phyloP scores from a whole-genome alignment of 2,797 vertebrate genomes.

The Gallinago stenura region DNA sequence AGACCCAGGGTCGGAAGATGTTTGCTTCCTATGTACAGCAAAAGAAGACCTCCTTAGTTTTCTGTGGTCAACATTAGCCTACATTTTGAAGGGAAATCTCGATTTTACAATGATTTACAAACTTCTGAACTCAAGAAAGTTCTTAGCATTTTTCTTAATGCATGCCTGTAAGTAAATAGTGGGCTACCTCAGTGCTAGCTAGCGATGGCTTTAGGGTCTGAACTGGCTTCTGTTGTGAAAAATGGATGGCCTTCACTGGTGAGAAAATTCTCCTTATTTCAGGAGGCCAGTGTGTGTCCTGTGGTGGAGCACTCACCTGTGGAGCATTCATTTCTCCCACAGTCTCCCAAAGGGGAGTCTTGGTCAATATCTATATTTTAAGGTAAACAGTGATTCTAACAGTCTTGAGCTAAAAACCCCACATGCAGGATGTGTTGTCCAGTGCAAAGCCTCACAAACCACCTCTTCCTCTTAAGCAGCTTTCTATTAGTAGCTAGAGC shows the following conservation, averaged over 20 bases:
- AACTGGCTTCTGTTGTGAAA: not conserved
- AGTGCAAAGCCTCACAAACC: not conserved
- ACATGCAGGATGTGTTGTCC: not conserved
- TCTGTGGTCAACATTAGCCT: not conserved
- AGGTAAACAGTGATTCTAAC: not conserved
- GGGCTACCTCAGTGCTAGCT: not conserved
- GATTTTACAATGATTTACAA: conserved; percentile 38
- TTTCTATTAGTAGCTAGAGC: not conserved
- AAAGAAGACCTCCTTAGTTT: conserved; percentile 45
- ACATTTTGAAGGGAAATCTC: conserved; percentile 15
- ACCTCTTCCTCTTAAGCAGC: not conserved
- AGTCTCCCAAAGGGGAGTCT: not conserved
- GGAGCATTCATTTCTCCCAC: not conserved
- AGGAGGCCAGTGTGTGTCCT: not conserved
- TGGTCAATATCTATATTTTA: not conserved
- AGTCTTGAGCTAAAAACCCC: not conserved
- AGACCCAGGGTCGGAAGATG: conserved; percentile 38
- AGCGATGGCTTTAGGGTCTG: not conserved
- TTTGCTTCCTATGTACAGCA: conserved; percentile 21
- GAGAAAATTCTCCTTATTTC: not conserved
- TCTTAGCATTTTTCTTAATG: not conserved
- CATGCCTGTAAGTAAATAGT: not conserved
- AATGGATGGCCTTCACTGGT: not conserved
- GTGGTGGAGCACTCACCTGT: not conserved
- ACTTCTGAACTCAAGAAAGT: not conserved